These are phyloP conservation scores for Scaptomyza graminum DNA, from an alignment of 1,140 invertebrate genomes.

Conservation along the genomic window DNA sequence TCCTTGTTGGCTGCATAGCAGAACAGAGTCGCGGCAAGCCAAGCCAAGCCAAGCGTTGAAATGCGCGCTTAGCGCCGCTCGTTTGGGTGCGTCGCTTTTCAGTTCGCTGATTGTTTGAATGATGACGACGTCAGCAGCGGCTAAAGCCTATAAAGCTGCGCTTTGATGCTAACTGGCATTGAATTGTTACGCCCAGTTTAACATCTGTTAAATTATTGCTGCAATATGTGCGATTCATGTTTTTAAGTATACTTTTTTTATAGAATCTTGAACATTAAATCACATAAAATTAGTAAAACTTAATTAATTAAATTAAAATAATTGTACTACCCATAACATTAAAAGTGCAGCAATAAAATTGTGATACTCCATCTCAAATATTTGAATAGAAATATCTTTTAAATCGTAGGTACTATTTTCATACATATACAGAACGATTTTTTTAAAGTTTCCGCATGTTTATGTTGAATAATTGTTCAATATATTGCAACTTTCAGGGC, in stretches of 20 bases:
- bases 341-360: background rate
- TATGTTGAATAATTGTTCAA: slow-evolving; percentile 58
- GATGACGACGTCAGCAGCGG: slow-evolving; percentile 61
- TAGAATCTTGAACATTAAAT: background rate
- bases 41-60: slow-evolving; percentile 73
- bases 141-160: slow-evolving; percentile 62
- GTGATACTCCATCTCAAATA: background rate
- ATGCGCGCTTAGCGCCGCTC: slow-evolving; percentile 77
- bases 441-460: background rate
- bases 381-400: background rate
- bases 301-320: background rate
- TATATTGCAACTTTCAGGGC: slow-evolving; percentile 57
- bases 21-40: slow-evolving; percentile 1
- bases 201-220: slow-evolving; percentile 36
- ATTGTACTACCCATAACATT: background rate
- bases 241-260: background rate
- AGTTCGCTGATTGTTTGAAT: slow-evolving; percentile 81
- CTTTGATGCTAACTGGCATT: slow-evolving; percentile 63
- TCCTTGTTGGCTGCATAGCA: slow-evolving; percentile 13
- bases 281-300: background rate
- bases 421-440: background rate
- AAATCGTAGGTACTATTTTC: background rate
- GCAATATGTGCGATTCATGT: slow-evolving; percentile 23
- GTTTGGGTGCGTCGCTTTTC: slow-evolving; percentile 73
- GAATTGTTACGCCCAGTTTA: slow-evolving; percentile 74